These are phyloP conservation scores for Drosophila mimetica DNA, from an alignment of 2,888 invertebrate genomes.

Conservation along the genomic window DNA sequence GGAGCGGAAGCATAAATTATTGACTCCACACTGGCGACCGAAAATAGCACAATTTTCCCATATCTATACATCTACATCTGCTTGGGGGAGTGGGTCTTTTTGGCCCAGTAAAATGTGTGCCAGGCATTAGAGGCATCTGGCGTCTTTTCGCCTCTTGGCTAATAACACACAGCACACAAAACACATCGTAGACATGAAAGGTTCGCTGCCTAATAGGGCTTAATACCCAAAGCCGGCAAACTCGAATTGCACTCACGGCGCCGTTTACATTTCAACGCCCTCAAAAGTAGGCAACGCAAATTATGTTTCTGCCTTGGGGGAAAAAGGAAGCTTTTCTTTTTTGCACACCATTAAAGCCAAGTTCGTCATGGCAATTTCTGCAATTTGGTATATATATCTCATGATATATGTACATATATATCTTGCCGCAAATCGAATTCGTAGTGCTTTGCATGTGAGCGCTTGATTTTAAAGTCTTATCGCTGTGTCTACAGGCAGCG, in stretches of 20 bases:
- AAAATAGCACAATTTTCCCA: constrained; percentile 61
- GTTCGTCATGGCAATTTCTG: constrained; percentile 58
- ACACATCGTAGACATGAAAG: constrained; percentile 32
- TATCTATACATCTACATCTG: not conserved
- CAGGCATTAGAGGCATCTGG: constrained; percentile 14
- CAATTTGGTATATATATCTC: constrained; percentile 26
- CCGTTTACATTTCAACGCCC: constrained; percentile 47
- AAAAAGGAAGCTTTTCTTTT: constrained; percentile 6
- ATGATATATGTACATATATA: not conserved
- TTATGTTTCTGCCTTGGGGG: constrained; percentile 41
- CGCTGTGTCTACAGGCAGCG: constrained; percentile 38
- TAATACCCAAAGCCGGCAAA: constrained; percentile 42
- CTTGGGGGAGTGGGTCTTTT: not conserved
- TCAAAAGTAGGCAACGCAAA: constrained; percentile 64
- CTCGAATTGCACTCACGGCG: constrained; percentile 61
- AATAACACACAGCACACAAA: constrained; percentile 10
- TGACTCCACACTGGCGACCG: constrained; percentile 49
- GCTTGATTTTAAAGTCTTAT: constrained; percentile 53
- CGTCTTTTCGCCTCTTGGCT: constrained; percentile 24
- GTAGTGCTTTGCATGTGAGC: constrained; percentile 32
- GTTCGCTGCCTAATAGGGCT: constrained; percentile 53
- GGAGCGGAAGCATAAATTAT: constrained; percentile 67
- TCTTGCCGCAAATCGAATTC: constrained; percentile 36
- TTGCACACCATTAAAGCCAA: constrained; percentile 73
- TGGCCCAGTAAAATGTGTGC: constrained; percentile 19